Evolutionary conservation across 1,140 invertebrate genomes (phyloP).

Genomic region (Neotoxoptera formosana): DNA sequence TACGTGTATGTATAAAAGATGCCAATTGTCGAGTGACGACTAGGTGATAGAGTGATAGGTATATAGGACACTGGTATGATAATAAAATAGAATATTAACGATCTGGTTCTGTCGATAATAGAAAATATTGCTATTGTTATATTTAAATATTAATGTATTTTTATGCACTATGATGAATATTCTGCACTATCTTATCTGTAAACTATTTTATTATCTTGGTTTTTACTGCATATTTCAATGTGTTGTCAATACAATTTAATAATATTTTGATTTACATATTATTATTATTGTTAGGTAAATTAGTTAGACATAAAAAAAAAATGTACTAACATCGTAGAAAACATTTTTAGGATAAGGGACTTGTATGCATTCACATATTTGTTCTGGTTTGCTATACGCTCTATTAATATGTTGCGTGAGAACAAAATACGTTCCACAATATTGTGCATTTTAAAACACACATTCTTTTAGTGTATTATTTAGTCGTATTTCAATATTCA

Average conservation of each 20-base stretch:
- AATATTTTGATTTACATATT: not conserved
- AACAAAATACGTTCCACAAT: not conserved
- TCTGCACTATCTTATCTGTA: not conserved
- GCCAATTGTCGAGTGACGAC: not conserved
- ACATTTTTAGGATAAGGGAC: not conserved
- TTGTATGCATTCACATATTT: not conserved
- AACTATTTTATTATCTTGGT: not conserved
- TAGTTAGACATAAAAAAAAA: not conserved
- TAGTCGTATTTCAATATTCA: too few relatives aligned
- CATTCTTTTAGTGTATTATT: not conserved
- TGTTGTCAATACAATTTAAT: not conserved
- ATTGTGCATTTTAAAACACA: not conserved
- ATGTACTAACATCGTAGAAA: not conserved
- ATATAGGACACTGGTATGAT: not conserved
- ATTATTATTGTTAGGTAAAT: too few relatives aligned
- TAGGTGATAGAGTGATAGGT: not conserved
- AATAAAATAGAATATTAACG: not conserved
- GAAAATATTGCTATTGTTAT: not conserved
- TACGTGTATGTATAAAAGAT: not conserved
- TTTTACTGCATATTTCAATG: not conserved
- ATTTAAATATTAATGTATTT: too few relatives aligned
- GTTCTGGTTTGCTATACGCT: not conserved
- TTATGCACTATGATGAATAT: not conserved
- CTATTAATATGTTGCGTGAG: not conserved
- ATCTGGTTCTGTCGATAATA: not conserved